Evolutionary conservation across 2,888 invertebrate genomes (phyloP).

Genomic region (Melanostoma mellinum): DNA sequence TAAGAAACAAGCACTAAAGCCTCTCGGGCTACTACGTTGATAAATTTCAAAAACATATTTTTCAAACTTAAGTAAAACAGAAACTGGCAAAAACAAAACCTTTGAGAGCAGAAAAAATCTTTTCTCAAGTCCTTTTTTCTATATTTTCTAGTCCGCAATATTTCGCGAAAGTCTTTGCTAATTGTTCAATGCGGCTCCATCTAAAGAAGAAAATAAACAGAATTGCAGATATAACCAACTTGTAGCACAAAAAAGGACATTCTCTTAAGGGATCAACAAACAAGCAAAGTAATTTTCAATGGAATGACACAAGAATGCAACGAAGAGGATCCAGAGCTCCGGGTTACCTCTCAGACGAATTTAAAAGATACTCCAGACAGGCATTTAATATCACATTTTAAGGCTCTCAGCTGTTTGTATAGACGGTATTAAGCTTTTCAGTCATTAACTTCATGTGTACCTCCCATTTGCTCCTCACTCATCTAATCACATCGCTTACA

Average conservation of each 20-base stretch:
- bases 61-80: too few species aligned
- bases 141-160: too few species aligned
- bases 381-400: slow-evolving; percentile 52
- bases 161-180: too few species aligned
- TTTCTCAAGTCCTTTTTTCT: too few species aligned
- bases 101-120: too few species aligned
- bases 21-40: too few species aligned
- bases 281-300: slow-evolving; percentile 70
- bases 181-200: too few species aligned
- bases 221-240: slow-evolving; percentile 15
- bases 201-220: too few species aligned
- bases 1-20: too few species aligned
- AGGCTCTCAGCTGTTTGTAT: slow-evolving; percentile 44
- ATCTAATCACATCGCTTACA: slow-evolving; percentile 32
- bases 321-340: not conserved
- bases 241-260: slow-evolving; percentile 30
- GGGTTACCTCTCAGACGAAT: not conserved
- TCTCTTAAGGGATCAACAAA: slow-evolving; percentile 54
- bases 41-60: too few species aligned
- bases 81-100: too few species aligned
- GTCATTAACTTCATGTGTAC: slow-evolving; percentile 44
- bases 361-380: slow-evolving; percentile 47
- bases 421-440: slow-evolving; percentile 50
- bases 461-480: slow-evolving; percentile 17
- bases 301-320: slow-evolving; percentile 39